These are phyloP conservation scores for Globia sparganii DNA, from an alignment of 2,888 invertebrate genomes.

Conservation along the genomic window DNA sequence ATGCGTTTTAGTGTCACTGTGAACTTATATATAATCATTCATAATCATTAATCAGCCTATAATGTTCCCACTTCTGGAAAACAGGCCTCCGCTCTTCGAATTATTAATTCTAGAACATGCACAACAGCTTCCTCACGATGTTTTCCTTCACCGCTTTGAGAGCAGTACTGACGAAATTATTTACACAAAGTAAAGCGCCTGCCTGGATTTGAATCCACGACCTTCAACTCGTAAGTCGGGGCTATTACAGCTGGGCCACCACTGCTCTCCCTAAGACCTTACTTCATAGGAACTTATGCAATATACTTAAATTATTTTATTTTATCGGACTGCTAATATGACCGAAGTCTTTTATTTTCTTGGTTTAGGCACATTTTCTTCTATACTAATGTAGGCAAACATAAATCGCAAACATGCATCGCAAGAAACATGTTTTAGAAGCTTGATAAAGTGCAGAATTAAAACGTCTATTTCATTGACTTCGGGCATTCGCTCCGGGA, in stretches of 20 bases:
- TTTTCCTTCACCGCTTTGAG: neutral
- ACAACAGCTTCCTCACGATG: neutral
- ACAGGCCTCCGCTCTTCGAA: no score
- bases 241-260: neutral
- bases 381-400: neutral
- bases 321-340: neutral
- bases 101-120: neutral
- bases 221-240: neutral
- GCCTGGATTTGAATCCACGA: neutral
- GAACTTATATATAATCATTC: no score
- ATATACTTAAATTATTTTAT: neutral
- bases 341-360: neutral
- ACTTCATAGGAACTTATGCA: neutral
- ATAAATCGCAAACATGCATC: neutral
- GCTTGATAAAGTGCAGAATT: conserved; percentile 10
- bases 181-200: neutral
- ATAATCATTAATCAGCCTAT: no score
- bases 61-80: no score
- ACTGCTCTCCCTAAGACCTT: neutral
- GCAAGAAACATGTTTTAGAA: conserved; percentile 10
- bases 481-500: conserved; percentile 35
- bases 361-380: neutral
- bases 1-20: neutral
- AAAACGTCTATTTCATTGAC: conserved; percentile 30
- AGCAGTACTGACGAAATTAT: neutral